Base-by-base conservation (phyloP, 1,140 invertebrate genomes). In the Pseudomyrmex sp. region DNA sequence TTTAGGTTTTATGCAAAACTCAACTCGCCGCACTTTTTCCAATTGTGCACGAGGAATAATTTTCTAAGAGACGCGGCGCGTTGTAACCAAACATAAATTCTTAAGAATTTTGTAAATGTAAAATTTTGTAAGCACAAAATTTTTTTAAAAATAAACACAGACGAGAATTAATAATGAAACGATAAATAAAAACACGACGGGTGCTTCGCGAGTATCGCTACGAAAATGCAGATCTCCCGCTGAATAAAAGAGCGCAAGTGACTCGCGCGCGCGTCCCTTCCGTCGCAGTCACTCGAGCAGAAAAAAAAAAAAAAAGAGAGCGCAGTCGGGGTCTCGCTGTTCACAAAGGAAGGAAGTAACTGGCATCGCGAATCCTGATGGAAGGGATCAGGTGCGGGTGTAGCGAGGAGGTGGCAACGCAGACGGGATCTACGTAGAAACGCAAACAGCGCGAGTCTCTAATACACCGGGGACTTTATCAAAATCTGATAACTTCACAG, bases 401-500 rank as follows among this genome's bases (percentile, higher is more conserved):
- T 59, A 50, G 74, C 48, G 52, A 52, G 70, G 75, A 77, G 85
- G 82, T 80, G 73, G 77, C 82, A 85, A 82, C 62, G 82, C 88
- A 89, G 86, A 90, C 85, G 76, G 82, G 88, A 88, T 86, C 83
- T 86, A 86, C 89, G 89, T 89, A 85, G 86, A 91, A 91, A 91
- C 86, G 85, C 88, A 92, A 91, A 90, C 88, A 88, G 82, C 72
- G 70, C 59, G 76, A 83, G 59, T 73, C 82, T 88, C 68, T 83
- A 89, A 91, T 91, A 92, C 91, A 87, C 88, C 82, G 72, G 89
- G 87, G 91, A 92, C 90, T 91, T 92, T 91, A 92, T 92, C 90
- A 92, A 92, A 92, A 91, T 91, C 90, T 90, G 89, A 91, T 92
- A 92, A 92, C 86, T 86, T 79, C 77, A 74, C 88, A 90, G 89